These are phyloP conservation scores for Karalla daura DNA, from an alignment of 2,797 vertebrate species.

Conservation along the genomic window DNA sequence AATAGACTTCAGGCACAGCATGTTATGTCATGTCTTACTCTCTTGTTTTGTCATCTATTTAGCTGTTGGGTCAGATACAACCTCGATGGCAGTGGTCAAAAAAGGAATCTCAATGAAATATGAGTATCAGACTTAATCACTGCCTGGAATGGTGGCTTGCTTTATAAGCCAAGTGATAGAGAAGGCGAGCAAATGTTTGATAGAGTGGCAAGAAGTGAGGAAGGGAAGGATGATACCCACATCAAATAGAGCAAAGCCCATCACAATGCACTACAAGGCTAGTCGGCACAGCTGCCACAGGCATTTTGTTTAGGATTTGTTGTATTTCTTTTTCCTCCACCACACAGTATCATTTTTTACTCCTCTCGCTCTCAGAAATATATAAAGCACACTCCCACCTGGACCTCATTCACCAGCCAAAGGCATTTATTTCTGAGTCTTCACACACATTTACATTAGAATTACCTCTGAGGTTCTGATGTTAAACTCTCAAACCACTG, in stretches of 20 bases:
- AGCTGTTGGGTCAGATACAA: background rate
- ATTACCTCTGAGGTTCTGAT: slow-evolving; percentile 82
- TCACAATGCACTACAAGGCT: slow-evolving; percentile 77
- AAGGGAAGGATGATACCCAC: slow-evolving; percentile 66
- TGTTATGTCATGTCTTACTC: slow-evolving; percentile 6
- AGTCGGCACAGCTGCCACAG: slow-evolving; percentile 75
- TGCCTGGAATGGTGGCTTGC: slow-evolving; percentile 33
- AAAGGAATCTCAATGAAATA: slow-evolving; percentile 32
- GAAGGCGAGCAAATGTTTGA: slow-evolving; percentile 68
- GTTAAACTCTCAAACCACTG: slow-evolving; percentile 85
- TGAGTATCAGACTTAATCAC: slow-evolving; percentile 51
- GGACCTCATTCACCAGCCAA: slow-evolving; percentile 79
- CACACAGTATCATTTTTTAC: slow-evolving; percentile 44
- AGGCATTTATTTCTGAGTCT: slow-evolving; percentile 79
- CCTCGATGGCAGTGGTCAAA: slow-evolving; percentile 36
- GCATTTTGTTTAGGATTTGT: slow-evolving; percentile 75
- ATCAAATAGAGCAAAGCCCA: slow-evolving; percentile 73
- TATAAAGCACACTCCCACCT: slow-evolving; percentile 80
- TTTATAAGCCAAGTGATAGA: slow-evolving; percentile 37
- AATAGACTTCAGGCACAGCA: background rate
- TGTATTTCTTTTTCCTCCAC: slow-evolving; percentile 43
- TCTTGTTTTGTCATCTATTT: background rate
- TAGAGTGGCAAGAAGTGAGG: slow-evolving; percentile 66
- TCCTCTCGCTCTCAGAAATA: slow-evolving; percentile 68
- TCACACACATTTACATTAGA: slow-evolving; percentile 84